Base-by-base conservation (phyloP, 2,797 vertebrate species). In the Chromobotia macracanthus region DNA sequence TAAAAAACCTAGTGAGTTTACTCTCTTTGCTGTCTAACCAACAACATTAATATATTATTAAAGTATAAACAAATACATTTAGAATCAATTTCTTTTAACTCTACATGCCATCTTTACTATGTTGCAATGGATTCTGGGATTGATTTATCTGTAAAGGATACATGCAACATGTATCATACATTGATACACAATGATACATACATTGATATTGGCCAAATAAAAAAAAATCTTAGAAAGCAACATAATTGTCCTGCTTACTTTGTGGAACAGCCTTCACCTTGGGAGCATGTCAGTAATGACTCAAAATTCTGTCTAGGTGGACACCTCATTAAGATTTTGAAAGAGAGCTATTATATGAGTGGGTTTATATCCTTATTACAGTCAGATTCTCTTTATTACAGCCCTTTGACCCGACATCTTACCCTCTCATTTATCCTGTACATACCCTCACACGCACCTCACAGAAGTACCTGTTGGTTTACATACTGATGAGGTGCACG, bases 401-500 rank as follows among this genome's bases (percentile, higher is more conserved):
- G 21, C 21, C 15, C 63, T 56, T 44, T 67, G 51, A 28, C 61
- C 3, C 13, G 63, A 75, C 31, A 31, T 66, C 50, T 55, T 15
- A 38, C 28, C 28, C 19, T 38, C 31, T 78, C 58, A 64, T 78
- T 78, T 71, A 51, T 69, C 66, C 28, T 25, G n/a, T n/a, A 71
- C 67, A 61, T 35, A 4, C 35, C 74, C 13, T 5, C 56, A 38
- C 31, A 5, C 18, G 25, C 53, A 31, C 35, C 65, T 60, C 41
- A 50, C 18, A 64, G 19, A 25, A 6, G 38, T 38, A 69, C 67
- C 67, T 53, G 67, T 63, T 70, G 76, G 46, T n/a, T 15, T 38
- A 70, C 75, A 70, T 63, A 78, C 44, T 53, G 56, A 78, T 78
- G 76, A 69, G 75, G 55, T 77, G 41, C 70, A 61, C 56, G 55